Evolutionary conservation across 2,888 invertebrate genomes (phyloP).

Genomic region (Tenthredo amoena): DNA sequence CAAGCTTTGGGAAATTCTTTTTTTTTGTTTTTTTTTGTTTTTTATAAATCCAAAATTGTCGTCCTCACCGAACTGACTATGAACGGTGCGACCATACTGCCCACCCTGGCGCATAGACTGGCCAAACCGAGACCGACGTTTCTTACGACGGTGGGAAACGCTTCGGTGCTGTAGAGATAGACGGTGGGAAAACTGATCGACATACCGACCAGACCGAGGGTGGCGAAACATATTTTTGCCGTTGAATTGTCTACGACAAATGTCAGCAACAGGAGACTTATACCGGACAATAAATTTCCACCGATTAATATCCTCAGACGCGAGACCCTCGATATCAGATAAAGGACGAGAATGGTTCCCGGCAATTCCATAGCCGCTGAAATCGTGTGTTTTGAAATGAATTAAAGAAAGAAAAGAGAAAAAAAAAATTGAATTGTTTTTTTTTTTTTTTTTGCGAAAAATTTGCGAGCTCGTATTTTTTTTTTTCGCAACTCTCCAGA

Average conservation of each 20-base stretch:
- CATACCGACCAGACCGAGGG: constrained; percentile 89
- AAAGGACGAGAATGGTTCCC: constrained; percentile 70
- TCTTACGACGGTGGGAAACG: constrained; percentile 94
- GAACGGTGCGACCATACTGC: constrained; percentile 92
- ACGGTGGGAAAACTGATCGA: constrained; percentile 92
- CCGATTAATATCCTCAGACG: constrained; percentile 72
- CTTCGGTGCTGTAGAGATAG: constrained; percentile 93
- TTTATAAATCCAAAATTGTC: not conserved
- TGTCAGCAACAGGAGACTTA: constrained; percentile 68
- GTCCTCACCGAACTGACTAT: constrained; percentile 82
- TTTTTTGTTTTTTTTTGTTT: not conserved
- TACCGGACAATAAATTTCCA: constrained; percentile 69
- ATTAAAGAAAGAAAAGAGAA: not conserved
- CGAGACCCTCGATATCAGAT: constrained; percentile 73
- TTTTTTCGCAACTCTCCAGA: no score
- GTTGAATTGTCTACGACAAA: constrained; percentile 61
- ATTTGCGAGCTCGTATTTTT: no score
- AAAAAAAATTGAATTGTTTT: not conserved
- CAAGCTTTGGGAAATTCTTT: not conserved
- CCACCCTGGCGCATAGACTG: constrained; percentile 91
- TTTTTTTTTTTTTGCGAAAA: not conserved
- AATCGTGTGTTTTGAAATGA: constrained; percentile 52
- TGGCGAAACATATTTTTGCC: constrained; percentile 83
- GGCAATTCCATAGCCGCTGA: constrained; percentile 73
- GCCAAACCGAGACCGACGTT: constrained; percentile 93